Base-by-base conservation (phyloP, 2,113 vertebrate genomes). In the Pterocles gutturalis region DNA sequence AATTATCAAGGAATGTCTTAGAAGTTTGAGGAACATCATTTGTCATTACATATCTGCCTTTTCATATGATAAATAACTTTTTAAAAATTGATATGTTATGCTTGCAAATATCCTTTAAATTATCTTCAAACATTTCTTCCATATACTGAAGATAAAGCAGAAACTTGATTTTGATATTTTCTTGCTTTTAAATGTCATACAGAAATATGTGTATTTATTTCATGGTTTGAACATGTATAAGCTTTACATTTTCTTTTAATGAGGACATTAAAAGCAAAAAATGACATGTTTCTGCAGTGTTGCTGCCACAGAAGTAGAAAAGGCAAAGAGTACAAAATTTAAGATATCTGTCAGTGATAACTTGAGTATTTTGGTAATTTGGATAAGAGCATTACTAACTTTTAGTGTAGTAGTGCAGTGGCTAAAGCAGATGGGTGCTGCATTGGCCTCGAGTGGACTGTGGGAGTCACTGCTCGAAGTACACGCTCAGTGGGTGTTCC, bases 81-180 rank as follows among this genome's bases (percentile, higher is more conserved):
- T 93, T 8, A 78, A 92, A 96, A 83, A 93, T 77, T 90, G 13
- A 89, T 93, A 57, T 38, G 36, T 90, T 92, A 36, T 81, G 55
- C 34, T 96, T 95, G 64, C 55, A 96, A 95, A 92, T 93, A 92
- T 70, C 51, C 34, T 93, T 95, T 92, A 96, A 94, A 64, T 73
- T 49, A 83, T 83, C 51, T 94, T 94, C 83, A 92, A 67, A 48
- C 6, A 71, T 78, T 85, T 86, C 72, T 78, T 77, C 66, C 43
- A 22, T 72, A 82, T 54, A 71, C 24, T 81, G 41, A 81, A 93
- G 83, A 86, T 87, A 61, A 93, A 79, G 86, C 18, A 92, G 72
- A 83, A 90, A 69, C 20, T 36, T 61, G 26, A 66, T 89, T 94
- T 83, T 92, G 14, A 89, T 94, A 89, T 86, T 89, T 94, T 86